Evolutionary conservation across 2,113 vertebrate species (phyloP).

Genomic region (Siniperca chuatsi): DNA sequence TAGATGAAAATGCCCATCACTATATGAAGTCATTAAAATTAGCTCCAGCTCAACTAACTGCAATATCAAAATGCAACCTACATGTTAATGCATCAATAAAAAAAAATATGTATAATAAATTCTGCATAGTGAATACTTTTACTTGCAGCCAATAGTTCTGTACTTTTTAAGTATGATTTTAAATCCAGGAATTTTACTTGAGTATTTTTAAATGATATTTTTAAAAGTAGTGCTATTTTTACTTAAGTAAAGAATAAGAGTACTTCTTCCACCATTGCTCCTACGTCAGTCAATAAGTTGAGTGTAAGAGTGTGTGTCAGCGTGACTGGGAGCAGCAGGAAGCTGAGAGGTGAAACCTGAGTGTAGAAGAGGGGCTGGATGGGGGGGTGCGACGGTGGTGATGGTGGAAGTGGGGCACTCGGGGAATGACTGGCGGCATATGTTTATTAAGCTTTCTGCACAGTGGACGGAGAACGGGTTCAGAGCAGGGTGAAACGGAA

Average conservation of each 20-base stretch:
- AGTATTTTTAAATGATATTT: background rate
- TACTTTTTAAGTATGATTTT: background rate
- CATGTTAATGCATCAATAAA: background rate
- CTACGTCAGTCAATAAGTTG: conserved; percentile 42
- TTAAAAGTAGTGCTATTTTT: background rate
- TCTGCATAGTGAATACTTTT: background rate
- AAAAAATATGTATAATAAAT: background rate
- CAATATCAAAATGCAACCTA: background rate
- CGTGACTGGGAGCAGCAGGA: conserved; percentile 68
- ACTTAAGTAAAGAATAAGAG: background rate
- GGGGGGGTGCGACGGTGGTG: conserved; percentile 21
- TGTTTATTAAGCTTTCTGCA: conserved; percentile 80
- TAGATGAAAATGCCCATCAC: background rate
- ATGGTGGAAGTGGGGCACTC: conserved; percentile 52
- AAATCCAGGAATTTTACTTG: background rate
- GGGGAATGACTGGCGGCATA: conserved; percentile 56
- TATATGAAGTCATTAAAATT: too few relatives aligned
- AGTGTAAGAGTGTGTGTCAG: conserved; percentile 71
- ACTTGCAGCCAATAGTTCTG: background rate
- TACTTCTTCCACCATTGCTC: conserved; percentile 3
- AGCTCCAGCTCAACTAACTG: background rate
- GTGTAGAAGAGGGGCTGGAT: conserved; percentile 52
- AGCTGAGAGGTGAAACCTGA: conserved; percentile 76
- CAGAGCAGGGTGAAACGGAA: conserved; percentile 77
- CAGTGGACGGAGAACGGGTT: conserved; percentile 68